Conservation (phyloP, 2,797 vertebrate species). For the Chloroceryle amazona region DNA sequence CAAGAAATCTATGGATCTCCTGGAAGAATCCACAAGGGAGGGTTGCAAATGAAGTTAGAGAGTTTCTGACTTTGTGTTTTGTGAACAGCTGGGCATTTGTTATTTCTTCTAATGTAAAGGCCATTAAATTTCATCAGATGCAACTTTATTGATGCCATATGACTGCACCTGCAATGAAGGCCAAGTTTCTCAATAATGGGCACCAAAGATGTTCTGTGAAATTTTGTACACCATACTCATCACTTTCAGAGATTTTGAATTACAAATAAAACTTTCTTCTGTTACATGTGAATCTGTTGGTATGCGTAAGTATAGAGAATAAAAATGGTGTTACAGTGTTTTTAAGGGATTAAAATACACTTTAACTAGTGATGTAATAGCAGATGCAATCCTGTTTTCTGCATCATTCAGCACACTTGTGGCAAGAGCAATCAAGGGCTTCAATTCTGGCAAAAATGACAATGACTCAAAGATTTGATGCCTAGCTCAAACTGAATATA, state of each 20-base stretch:
- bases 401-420: not conserved
- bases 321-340: not conserved
- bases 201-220: not conserved
- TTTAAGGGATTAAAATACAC: not conserved
- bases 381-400: not conserved
- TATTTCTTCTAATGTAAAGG: not conserved
- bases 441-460: not conserved
- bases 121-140: not conserved
- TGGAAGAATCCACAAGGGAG: not conserved
- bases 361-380: not conserved
- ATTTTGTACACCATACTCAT: not conserved
- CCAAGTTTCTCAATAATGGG: not conserved
- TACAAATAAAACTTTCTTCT: not conserved
- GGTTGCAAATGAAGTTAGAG: not conserved
- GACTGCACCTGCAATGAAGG: not conserved
- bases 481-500: not conserved
- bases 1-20: not conserved
- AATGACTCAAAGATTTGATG: not conserved
- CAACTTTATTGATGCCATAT: not conserved
- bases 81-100: not conserved
- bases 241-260: not conserved
- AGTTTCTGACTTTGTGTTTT: not conserved
- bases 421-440: not conserved
- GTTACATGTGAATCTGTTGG: not conserved
- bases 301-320: not conserved